phyloP scores from a whole-genome alignment of 2,113 vertebrate genomes.

The Oryzias woworae region DNA sequence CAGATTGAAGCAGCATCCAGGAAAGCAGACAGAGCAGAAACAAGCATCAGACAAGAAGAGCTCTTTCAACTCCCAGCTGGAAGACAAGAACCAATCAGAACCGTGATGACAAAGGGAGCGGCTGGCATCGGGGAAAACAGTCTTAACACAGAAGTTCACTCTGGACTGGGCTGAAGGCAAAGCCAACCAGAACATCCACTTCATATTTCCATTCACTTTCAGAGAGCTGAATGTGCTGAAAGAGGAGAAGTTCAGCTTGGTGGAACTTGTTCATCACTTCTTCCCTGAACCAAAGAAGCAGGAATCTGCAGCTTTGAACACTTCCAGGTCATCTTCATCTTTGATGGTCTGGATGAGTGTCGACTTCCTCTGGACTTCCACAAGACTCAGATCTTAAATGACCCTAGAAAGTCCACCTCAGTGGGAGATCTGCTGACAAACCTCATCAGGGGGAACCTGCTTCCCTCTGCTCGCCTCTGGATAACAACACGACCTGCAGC shows the following conservation, averaged over 20 bases:
- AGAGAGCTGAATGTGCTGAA: slow-evolving; percentile 1
- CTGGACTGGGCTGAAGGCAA: slow-evolving; percentile 1
- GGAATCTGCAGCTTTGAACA: no score
- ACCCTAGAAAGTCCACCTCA: no score
- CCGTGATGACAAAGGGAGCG: background rate
- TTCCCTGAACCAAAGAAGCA: background rate
- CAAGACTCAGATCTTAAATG: no score
- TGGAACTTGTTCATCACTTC: slow-evolving; percentile 1
- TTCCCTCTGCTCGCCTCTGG: no score
- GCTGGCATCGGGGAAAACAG: background rate
- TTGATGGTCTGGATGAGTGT: no score
- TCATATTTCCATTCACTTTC: background rate
- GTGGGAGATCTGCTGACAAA: no score
- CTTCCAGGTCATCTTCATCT: no score
- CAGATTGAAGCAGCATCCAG: slow-evolving; percentile 40
- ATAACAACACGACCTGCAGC: no score
- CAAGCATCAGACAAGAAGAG: background rate
- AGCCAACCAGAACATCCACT: background rate
- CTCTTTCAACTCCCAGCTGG: background rate
- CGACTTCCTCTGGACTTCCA: no score
- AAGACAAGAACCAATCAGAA: slow-evolving; percentile 3
- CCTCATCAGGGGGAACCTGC: no score
- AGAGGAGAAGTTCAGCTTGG: background rate
- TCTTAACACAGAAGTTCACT: background rate
- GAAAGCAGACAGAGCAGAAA: slow-evolving; percentile 17